Evolutionary conservation across 1,140 invertebrate genomes (phyloP).

Genomic region (Hormaphis cornu): DNA sequence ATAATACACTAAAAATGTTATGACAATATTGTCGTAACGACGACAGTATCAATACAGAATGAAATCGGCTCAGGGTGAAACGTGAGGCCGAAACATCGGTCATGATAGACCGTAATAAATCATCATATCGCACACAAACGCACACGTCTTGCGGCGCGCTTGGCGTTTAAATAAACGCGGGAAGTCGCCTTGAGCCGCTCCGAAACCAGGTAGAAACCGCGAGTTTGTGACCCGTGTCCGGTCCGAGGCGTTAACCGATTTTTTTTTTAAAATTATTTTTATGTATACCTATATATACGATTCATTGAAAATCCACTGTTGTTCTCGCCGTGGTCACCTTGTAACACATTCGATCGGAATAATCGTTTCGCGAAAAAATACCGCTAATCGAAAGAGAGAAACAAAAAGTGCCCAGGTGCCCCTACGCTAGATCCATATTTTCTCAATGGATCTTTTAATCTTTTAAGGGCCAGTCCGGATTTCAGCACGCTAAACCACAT

Average conservation of each 20-base stretch:
- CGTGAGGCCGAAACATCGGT: neutral
- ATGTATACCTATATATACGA: neutral
- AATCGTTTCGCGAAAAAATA: neutral
- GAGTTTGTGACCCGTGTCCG: conserved; percentile 10
- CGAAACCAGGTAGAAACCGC: neutral
- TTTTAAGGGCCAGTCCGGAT: too few relatives aligned
- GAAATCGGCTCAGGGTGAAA: neutral
- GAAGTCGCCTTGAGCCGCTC: neutral
- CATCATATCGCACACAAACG: neutral
- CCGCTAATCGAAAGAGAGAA: too few relatives aligned
- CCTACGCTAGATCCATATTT: too few relatives aligned
- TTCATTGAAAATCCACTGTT: conserved; percentile 1
- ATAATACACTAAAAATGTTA: too few relatives aligned
- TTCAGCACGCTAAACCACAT: too few relatives aligned
- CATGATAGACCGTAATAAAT: conserved; percentile 14
- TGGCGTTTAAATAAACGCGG: neutral
- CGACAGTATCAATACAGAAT: too few relatives aligned
- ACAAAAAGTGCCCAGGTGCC: too few relatives aligned
- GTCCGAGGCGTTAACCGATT: too few relatives aligned
- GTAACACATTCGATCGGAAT: neutral
- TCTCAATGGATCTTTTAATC: too few relatives aligned
- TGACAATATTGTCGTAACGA: too few relatives aligned
- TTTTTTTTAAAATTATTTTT: too few relatives aligned
- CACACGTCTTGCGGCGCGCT: neutral
- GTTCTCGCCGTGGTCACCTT: neutral